Conservation (phyloP, 92 coral and sea anemone genomes). For the Virgularia gustaviana region DNA sequence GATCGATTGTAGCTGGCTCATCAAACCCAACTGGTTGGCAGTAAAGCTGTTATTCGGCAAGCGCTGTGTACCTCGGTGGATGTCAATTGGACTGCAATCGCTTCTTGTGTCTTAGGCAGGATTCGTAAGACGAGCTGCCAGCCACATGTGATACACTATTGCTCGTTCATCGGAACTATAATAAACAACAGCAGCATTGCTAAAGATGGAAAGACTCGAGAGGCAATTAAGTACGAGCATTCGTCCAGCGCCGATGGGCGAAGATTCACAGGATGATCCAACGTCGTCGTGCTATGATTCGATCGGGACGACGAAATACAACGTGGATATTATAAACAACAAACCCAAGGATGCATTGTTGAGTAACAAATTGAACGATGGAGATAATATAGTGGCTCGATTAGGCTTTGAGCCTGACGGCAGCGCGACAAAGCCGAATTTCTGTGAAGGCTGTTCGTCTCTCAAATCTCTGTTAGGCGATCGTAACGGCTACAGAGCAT, state of each 20-base stretch:
- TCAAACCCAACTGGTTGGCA: slow-evolving; percentile 58
- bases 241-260: slow-evolving; percentile 96
- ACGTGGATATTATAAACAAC: slow-evolving; percentile 59
- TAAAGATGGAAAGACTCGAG: background rate
- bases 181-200: too few relatives aligned
- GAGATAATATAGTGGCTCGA: slow-evolving; percentile 82
- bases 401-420: slow-evolving; percentile 99
- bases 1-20: slow-evolving; percentile 28
- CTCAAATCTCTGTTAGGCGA: slow-evolving; percentile 70
- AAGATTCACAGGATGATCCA: slow-evolving; percentile 85
- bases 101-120: too few relatives aligned
- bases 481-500: slow-evolving; percentile 62
- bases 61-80: slow-evolving; percentile 69
- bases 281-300: slow-evolving; percentile 40
- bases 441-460: slow-evolving; percentile 72
- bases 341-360: slow-evolving; percentile 58
- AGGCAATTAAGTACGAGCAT: slow-evolving; percentile 57
- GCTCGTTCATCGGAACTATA: too few relatives aligned
- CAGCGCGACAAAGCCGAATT: slow-evolving; percentile 77
- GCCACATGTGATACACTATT: too few relatives aligned
- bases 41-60: slow-evolving; percentile 57
- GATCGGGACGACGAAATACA: slow-evolving; percentile 41
- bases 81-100: too few relatives aligned
- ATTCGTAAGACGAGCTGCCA: too few relatives aligned
- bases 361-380: slow-evolving; percentile 48